Percentiles rank a stretch among this genome's conserved stretches.
These are phyloP conservation scores for Trachelus troglodyta DNA, from an alignment of 2,888 invertebrate genomes.

Conservation along the genomic window DNA sequence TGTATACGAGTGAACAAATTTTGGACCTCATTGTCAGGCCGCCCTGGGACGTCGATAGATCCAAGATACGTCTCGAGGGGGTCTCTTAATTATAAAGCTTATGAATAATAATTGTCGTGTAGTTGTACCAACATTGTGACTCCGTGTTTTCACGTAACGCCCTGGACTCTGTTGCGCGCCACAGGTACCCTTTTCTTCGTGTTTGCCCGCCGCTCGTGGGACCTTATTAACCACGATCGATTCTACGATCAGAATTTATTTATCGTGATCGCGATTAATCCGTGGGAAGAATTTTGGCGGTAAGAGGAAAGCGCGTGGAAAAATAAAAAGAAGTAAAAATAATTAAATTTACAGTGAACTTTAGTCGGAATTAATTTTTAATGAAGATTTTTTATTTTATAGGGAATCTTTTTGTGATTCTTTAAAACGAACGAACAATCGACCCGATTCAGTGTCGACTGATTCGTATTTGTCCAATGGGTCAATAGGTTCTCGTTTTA, in stretches of 20 bases:
- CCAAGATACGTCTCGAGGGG: slow-evolving; percentile 34
- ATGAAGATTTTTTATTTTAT: background rate
- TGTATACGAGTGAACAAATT: background rate
- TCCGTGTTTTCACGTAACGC: slow-evolving; percentile 64
- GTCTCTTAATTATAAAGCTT: slow-evolving; percentile 64
- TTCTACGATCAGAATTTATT: background rate
- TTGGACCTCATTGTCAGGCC: slow-evolving; percentile 6
- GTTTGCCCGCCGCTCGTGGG: slow-evolving; percentile 49
- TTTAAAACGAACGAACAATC: background rate
- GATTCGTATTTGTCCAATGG: background rate
- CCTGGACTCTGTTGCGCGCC: slow-evolving; percentile 56
- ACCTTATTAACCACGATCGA: slow-evolving; percentile 22
- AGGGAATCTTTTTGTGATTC: background rate
- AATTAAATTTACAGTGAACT: too few relatives aligned
- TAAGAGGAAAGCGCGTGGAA: too few relatives aligned
- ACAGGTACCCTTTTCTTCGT: slow-evolving; percentile 56
- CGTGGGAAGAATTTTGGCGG: background rate
- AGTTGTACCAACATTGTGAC: slow-evolving; percentile 66
- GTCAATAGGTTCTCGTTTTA: background rate
- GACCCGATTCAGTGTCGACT: background rate
- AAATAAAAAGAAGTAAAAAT: too few relatives aligned
- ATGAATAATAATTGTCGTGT: slow-evolving; percentile 66
- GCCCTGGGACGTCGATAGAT: slow-evolving; percentile 45
- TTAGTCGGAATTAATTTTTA: background rate
- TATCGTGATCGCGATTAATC: background rate